A percentile compares a stretch with the other conserved stretches of the same genome.
phyloP scores from a whole-genome alignment of 2,888 invertebrate species.

The Entomobrya proxima region DNA sequence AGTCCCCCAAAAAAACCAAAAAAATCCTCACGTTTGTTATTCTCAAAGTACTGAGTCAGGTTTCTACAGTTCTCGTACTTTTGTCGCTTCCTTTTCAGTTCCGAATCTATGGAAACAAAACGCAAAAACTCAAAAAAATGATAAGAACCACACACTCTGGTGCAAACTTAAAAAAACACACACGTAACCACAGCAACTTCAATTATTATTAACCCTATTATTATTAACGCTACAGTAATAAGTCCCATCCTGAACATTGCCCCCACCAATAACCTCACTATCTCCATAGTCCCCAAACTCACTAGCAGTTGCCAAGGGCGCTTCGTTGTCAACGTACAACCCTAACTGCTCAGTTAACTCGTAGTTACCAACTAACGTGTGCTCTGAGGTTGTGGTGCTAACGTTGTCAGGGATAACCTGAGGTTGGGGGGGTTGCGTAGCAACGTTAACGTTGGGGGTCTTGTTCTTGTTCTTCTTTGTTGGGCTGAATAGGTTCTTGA shows the following conservation, averaged over 20 bases:
- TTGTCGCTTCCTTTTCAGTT: constrained; percentile 81
- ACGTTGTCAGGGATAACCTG: no score
- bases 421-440: background rate
- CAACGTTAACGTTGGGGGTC: background rate
- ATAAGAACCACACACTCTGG: constrained; percentile 47
- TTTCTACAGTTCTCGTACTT: constrained; percentile 78
- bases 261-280: background rate
- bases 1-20: background rate
- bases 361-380: background rate
- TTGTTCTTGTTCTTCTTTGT: constrained; percentile 76
- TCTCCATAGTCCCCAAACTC: constrained; percentile 85
- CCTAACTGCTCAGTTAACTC: constrained; percentile 87
- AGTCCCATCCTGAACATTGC: no score
- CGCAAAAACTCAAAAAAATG: constrained; percentile 70
- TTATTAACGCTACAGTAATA: no score
- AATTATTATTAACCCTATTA: constrained; percentile 39
- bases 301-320: constrained; percentile 90
- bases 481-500: constrained; percentile 79
- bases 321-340: constrained; percentile 88
- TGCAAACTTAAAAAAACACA: constrained; percentile 40
- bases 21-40: constrained; percentile 63
- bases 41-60: constrained; percentile 63
- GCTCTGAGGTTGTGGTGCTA: no score
- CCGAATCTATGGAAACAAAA: constrained; percentile 80
- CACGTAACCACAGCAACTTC: background rate